A percentile compares a stretch with the other conserved stretches of the same genome.
phyloP scores from a whole-genome alignment of 2,113 vertebrate genomes.

The Cynocephalus volans region DNA sequence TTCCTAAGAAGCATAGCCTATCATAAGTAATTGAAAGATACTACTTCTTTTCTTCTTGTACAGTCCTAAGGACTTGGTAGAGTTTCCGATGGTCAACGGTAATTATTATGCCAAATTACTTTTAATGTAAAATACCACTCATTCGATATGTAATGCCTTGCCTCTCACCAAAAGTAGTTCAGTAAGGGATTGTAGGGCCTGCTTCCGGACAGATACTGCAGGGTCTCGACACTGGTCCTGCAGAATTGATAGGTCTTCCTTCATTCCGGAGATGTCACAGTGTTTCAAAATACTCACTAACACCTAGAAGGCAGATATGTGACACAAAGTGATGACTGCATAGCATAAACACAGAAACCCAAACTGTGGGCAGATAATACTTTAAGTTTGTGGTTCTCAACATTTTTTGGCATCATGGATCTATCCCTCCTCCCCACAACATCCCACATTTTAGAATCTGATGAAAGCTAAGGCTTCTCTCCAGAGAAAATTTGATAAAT shows the following conservation, averaged over 20 bases:
- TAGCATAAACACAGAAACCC: not conserved
- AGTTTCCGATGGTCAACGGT: not conserved
- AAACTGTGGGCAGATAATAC: not conserved
- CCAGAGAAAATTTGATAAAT: not conserved
- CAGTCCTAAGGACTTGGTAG: not conserved
- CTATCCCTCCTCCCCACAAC: not conserved
- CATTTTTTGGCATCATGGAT: not conserved
- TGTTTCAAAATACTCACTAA: slow-evolving; percentile 93
- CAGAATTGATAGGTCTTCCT: slow-evolving; percentile 91
- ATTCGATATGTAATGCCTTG: fast-evolving
- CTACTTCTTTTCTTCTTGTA: not conserved
- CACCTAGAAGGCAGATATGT: slow-evolving; percentile 87
- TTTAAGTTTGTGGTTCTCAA: not conserved
- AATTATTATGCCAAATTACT: not conserved
- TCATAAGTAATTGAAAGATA: not conserved
- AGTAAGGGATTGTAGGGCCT: slow-evolving; percentile 93
- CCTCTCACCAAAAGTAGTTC: slow-evolving; percentile 94
- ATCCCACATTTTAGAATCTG: not conserved
- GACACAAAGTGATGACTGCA: not conserved
- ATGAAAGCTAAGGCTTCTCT: slow-evolving; percentile 26
- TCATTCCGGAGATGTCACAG: slow-evolving; percentile 83
- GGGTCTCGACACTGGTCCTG: slow-evolving; percentile 95
- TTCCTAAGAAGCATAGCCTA: slow-evolving; percentile 63
- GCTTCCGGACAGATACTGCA: slow-evolving; percentile 95
- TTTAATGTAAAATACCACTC: not conserved